phyloP scores from a whole-genome alignment of 2,888 invertebrate species.

The Horisme vitalbata region DNA sequence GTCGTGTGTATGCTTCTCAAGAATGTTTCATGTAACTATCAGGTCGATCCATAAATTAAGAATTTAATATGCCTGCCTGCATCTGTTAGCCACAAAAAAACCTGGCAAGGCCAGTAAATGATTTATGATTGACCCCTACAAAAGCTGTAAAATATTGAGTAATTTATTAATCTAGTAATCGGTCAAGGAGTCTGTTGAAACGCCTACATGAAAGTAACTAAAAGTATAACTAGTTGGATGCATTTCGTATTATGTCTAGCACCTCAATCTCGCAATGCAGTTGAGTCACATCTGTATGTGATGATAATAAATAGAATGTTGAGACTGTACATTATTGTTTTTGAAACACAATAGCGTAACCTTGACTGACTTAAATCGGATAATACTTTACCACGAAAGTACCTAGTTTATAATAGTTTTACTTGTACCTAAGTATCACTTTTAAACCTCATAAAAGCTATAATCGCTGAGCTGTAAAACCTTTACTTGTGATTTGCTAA shows the following conservation, averaged over 20 bases:
- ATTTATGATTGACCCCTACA: slow-evolving; percentile 48
- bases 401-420: too few species aligned
- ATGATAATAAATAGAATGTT: slow-evolving; percentile 25
- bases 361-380: slow-evolving; percentile 49
- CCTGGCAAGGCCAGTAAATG: slow-evolving; percentile 47
- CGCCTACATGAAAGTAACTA: slow-evolving; percentile 19
- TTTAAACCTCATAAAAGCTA: too few species aligned
- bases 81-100: slow-evolving; percentile 19
- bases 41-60: background rate
- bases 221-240: slow-evolving; percentile 1
- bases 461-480: too few species aligned
- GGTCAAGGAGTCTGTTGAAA: slow-evolving; percentile 50
- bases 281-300: slow-evolving; percentile 9
- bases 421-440: too few species aligned
- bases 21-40: too few species aligned
- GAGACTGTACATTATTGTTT: slow-evolving; percentile 31
- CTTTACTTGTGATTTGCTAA: too few species aligned
- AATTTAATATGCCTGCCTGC: background rate
- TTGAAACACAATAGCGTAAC: slow-evolving; percentile 44
- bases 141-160: slow-evolving; percentile 39
- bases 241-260: background rate
- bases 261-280: slow-evolving; percentile 14
- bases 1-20: too few species aligned
- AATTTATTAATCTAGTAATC: slow-evolving; percentile 41
- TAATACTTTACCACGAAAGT: too few species aligned